phyloP scores from a whole-genome alignment of 2,888 invertebrate genomes.

The Rhingia rostrata region DNA sequence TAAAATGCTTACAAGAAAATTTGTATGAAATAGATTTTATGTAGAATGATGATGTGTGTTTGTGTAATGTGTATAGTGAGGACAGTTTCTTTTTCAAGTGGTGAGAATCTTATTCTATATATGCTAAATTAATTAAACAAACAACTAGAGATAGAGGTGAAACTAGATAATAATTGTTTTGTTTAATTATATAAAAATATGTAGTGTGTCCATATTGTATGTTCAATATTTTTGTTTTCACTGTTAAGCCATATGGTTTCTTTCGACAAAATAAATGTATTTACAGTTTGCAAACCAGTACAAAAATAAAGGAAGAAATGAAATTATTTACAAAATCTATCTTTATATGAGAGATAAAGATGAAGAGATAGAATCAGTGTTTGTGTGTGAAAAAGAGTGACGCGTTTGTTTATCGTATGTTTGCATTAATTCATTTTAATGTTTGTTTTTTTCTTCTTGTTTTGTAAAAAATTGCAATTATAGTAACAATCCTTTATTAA shows the following conservation, averaged over 20 bases:
- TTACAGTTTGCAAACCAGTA: constrained; percentile 48
- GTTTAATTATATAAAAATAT: constrained; percentile 73
- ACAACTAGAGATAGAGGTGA: constrained; percentile 51
- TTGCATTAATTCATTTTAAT: constrained; percentile 28
- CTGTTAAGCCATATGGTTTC: neutral
- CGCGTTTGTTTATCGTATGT: constrained; percentile 14
- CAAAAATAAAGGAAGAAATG: constrained; percentile 19
- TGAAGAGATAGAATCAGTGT: constrained; percentile 14
- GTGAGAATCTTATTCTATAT: constrained; percentile 37
- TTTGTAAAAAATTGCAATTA: constrained; percentile 60
- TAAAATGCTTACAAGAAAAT: constrained; percentile 54
- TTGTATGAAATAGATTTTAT: constrained; percentile 48
- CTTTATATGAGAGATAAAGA: constrained; percentile 12
- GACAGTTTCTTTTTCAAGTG: constrained; percentile 33
- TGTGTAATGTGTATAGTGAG: constrained; percentile 21
- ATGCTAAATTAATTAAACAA: constrained; percentile 39
- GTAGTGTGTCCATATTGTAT: constrained; percentile 52
- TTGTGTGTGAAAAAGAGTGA: constrained; percentile 32
- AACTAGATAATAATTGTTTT: constrained; percentile 67
- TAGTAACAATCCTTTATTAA: constrained; percentile 51
- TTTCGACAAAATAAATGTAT: constrained; percentile 40
- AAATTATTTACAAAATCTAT: constrained; percentile 57
- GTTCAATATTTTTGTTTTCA: constrained; percentile 2
- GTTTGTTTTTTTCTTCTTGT: neutral
- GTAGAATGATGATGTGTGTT: constrained; percentile 66